A percentile compares a stretch with the other conserved stretches of the same genome.
Conservation (phyloP, 1,140 invertebrate species). For the Littorina saxatilis region DNA sequence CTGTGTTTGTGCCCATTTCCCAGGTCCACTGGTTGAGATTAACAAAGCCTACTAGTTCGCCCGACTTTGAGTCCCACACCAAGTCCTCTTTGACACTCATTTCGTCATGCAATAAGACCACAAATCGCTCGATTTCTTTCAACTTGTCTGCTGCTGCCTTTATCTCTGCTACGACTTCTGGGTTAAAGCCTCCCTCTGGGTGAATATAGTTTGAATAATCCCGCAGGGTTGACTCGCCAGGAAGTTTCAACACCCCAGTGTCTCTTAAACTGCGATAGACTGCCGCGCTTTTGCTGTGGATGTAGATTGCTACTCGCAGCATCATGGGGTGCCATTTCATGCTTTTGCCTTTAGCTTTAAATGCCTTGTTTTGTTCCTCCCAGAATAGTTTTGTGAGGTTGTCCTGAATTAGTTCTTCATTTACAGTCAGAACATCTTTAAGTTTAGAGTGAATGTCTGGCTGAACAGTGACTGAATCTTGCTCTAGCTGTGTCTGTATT, state of each 20-base stretch:
- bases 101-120: slow-evolving; percentile 27
- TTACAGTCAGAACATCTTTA: no score
- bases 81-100: slow-evolving; percentile 20
- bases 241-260: slow-evolving; percentile 9
- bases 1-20: not conserved
- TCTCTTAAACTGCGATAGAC: not conserved
- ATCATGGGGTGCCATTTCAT: slow-evolving; percentile 27
- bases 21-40: not conserved
- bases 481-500: no score
- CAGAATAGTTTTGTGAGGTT: not conserved
- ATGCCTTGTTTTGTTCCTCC: slow-evolving; percentile 16
- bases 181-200: not conserved
- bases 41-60: slow-evolving; percentile 26
- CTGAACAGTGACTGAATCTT: no score
- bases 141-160: not conserved
- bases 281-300: slow-evolving; percentile 2
- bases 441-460: no score
- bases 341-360: not conserved
- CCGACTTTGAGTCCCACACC: slow-evolving; percentile 8
- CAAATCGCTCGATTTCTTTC: not conserved
- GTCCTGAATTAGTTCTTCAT: no score
- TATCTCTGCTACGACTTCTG: not conserved
- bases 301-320: not conserved
- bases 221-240: slow-evolving; percentile 20
- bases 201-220: slow-evolving; percentile 6